Percentiles rank a stretch among this genome's conserved stretches.
phyloP scores from a whole-genome alignment of 92 coral and sea anemone species.

The Pocillopora grandis region DNA sequence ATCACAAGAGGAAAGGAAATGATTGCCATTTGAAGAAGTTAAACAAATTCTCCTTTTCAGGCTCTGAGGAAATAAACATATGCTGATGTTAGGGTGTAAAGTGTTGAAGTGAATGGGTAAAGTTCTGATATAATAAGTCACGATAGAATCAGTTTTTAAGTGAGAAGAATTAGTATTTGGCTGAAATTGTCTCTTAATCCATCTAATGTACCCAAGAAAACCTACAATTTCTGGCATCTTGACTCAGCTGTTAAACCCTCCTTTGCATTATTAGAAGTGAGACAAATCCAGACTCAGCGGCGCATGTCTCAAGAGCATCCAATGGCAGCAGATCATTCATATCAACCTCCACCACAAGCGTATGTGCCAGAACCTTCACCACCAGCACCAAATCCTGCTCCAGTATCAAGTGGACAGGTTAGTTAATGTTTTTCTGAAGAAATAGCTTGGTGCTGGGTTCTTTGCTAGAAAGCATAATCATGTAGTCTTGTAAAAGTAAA shows the following conservation, averaged over 20 bases:
- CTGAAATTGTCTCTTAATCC: too few relatives aligned
- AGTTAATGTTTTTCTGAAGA: background rate
- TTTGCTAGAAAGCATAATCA: background rate
- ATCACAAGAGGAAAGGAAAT: too few relatives aligned
- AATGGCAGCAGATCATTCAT: background rate
- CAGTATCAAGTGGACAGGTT: slow-evolving; percentile 23
- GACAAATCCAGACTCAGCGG: slow-evolving; percentile 24
- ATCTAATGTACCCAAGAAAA: too few relatives aligned
- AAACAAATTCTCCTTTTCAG: too few relatives aligned
- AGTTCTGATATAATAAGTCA: too few relatives aligned
- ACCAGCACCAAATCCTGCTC: slow-evolving; percentile 15
- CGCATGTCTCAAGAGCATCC: slow-evolving; percentile 49
- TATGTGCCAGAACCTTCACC: slow-evolving; percentile 15
- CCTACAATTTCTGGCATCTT: background rate
- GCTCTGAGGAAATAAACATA: too few relatives aligned
- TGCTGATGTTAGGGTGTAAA: too few relatives aligned
- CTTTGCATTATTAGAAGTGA: slow-evolving; percentile 26
- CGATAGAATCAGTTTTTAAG: too few relatives aligned
- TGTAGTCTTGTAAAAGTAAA: too few relatives aligned
- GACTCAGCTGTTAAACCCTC: background rate
- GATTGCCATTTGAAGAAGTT: too few relatives aligned
- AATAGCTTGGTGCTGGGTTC: background rate
- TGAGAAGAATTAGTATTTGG: too few relatives aligned
- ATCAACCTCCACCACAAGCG: background rate
- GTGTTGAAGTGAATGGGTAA: too few relatives aligned